These are phyloP conservation scores for Homarus gammarus DNA, from an alignment of 2,888 invertebrate species.

Conservation along the genomic window DNA sequence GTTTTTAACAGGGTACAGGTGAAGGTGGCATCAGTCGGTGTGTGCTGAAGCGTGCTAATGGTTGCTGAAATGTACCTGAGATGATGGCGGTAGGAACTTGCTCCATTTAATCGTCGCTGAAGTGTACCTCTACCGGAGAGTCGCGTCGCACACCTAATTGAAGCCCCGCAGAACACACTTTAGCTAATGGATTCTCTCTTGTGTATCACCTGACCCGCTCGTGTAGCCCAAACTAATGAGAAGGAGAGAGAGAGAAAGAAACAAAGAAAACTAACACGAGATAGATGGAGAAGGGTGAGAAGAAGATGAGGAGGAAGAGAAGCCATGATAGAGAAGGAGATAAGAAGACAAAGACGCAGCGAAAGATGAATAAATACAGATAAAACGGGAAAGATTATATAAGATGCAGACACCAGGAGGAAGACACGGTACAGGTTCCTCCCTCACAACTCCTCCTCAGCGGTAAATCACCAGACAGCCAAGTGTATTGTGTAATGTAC, in stretches of 20 bases:
- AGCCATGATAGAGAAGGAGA: too few species aligned
- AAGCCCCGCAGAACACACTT: not conserved
- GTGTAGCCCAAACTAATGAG: not conserved
- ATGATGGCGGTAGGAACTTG: not conserved
- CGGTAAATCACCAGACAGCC: too few species aligned
- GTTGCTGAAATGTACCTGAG: not conserved
- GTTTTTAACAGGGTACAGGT: too few species aligned
- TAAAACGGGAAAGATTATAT: too few species aligned
- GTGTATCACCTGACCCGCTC: not conserved
- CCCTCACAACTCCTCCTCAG: too few species aligned
- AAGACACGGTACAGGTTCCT: too few species aligned
- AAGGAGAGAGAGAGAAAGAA: not conserved
- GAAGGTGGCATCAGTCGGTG: not conserved
- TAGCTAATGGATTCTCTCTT: not conserved
- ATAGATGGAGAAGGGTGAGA: not conserved
- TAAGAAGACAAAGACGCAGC: not conserved
- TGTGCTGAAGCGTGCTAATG: slow-evolving; percentile 1
- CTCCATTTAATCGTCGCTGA: not conserved
- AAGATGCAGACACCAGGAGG: too few species aligned
- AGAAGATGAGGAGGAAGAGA: not conserved
- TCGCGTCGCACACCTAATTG: not conserved
- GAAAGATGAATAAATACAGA: too few species aligned
- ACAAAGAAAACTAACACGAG: not conserved
- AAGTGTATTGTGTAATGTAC: too few species aligned
- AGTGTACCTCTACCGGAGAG: not conserved